Percentiles rank a stretch among this genome's conserved stretches.
phyloP scores from a whole-genome alignment of 2,113 vertebrate species.

The Balaeniceps rex region DNA sequence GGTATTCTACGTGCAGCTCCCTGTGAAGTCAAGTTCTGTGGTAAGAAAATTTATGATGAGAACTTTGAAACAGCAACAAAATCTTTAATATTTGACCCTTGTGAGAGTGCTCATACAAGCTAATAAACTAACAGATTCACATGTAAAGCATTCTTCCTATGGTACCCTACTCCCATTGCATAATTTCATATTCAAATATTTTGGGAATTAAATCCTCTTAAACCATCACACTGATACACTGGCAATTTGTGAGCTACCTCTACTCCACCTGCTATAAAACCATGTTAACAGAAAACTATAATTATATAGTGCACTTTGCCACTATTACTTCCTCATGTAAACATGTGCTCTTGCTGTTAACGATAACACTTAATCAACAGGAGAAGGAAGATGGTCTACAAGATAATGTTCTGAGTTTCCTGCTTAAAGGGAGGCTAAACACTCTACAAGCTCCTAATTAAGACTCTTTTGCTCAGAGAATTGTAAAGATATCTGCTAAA shows the following conservation, averaged over 20 bases:
- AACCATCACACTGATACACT: background rate
- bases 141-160: background rate
- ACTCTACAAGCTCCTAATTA: background rate
- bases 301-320: background rate
- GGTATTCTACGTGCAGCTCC: background rate
- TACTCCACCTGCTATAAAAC: background rate
- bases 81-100: background rate
- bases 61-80: background rate
- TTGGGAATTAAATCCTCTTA: background rate
- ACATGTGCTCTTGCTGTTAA: background rate
- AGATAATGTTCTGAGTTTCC: background rate
- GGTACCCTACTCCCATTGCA: background rate
- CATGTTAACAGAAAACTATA: background rate
- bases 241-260: background rate
- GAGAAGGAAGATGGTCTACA: background rate
- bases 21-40: background rate
- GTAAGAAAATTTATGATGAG: background rate
- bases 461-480: background rate
- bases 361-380: background rate
- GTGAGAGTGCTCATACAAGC: background rate
- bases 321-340: background rate
- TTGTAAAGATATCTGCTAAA: background rate
- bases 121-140: background rate
- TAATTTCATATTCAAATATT: background rate
- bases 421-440: background rate